Base-by-base conservation (phyloP, 2,888 invertebrate genomes). In the Idaea biselata region DNA sequence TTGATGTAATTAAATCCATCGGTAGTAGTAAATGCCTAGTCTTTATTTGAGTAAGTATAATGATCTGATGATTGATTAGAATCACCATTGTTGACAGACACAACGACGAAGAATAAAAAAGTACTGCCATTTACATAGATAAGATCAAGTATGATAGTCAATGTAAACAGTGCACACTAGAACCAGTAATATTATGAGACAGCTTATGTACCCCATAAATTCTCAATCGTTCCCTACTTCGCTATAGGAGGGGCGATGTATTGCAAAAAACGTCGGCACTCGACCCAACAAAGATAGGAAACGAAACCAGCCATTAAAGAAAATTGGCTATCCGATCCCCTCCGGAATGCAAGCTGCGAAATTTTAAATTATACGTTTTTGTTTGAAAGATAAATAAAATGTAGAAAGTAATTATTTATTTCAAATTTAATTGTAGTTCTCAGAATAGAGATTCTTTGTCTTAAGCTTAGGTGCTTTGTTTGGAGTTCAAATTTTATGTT, bases 301-400 rank as follows among this genome's bases (percentile, higher is more conserved):
- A 89, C 83, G 84, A 84, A 90, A 83, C 86, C 89, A 84, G 83
- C 88, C 88, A 91, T 91, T 90, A 89, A 81, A 87, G 86, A 86
- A 89, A 91, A 90, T 90, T 91, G 89, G 84, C 81, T 82, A 81
- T 79, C 73, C 81, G 79, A 82, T 81, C 81, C 85, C 83, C 80
- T 77, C 74, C 76, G 73, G 72, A 76, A 77, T 75, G 18, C 56
- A 56, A 56, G 62, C 66, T 60, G 74, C 77, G 71, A 82, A 85
- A 80, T 83, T 79, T 77, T 70, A 83, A 80, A 78, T 80, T 79
- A 72, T 68, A 70, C 58, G 67, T 78, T 78, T 74, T 76, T 74
- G 70, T 60, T 58, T n/a, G 44, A 54, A 58, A 61, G 55, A 62
- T 33, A 33, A 33, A 33, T 44, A 44, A 14, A 14, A 14, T 44